These are phyloP conservation scores for Drosophila burlai DNA, from an alignment of 1,140 invertebrate species.

Conservation along the genomic window DNA sequence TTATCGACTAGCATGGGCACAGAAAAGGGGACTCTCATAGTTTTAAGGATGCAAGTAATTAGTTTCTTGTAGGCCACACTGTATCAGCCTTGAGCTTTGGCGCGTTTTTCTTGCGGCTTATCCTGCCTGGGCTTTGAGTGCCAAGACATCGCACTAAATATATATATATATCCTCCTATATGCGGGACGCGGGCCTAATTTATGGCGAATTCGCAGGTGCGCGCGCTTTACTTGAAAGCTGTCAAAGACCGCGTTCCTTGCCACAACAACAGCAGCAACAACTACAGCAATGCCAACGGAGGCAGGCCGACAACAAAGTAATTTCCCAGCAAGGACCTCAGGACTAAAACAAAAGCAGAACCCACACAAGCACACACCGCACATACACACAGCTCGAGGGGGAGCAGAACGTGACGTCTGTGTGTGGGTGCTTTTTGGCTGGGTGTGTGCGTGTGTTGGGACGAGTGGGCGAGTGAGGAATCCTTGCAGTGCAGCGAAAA, in stretches of 20 bases:
- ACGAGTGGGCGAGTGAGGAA: slow-evolving; percentile 9
- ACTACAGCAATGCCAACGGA: slow-evolving; percentile 37
- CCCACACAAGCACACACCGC: slow-evolving; percentile 31
- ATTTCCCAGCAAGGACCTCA: slow-evolving; percentile 57
- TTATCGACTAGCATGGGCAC: too few species aligned
- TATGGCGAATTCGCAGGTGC: slow-evolving; percentile 80
- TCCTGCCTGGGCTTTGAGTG: slow-evolving; percentile 31
- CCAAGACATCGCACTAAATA: slow-evolving; percentile 39
- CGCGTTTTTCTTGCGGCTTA: slow-evolving; percentile 38
- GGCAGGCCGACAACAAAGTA: slow-evolving; percentile 50
- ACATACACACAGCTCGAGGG: slow-evolving; percentile 17
- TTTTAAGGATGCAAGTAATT: not conserved
- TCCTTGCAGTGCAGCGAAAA: slow-evolving; percentile 26
- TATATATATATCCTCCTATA: slow-evolving; percentile 23
- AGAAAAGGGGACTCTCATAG: not conserved
- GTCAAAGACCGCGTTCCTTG: slow-evolving; percentile 71
- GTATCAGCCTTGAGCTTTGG: slow-evolving; percentile 23
- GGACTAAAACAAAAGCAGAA: slow-evolving; percentile 68
- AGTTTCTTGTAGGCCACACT: slow-evolving; percentile 12
- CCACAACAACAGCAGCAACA: slow-evolving; percentile 27
- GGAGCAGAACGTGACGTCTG: slow-evolving; percentile 56
- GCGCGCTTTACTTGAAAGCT: slow-evolving; percentile 75
- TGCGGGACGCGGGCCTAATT: slow-evolving; percentile 62
- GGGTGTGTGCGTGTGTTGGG: slow-evolving; percentile 2
- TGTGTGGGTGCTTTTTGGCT: slow-evolving; percentile 27